Percentiles rank a stretch among this genome's conserved stretches.
Conservation (phyloP, 2,113 vertebrate species). For the Strix aluco region DNA sequence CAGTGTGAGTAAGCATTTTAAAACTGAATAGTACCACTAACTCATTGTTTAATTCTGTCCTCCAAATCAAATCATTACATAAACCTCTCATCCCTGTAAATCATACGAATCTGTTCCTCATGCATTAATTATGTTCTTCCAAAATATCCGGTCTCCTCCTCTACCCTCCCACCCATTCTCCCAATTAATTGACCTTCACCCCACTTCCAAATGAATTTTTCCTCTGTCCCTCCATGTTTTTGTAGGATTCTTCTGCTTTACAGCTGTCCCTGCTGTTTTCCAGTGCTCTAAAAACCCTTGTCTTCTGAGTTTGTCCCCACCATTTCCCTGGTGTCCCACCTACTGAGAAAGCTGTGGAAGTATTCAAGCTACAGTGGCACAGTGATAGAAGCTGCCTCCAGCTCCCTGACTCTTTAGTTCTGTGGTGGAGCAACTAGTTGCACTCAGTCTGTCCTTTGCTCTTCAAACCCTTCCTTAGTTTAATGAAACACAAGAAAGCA, state of each 20-base stretch:
- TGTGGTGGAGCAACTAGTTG: not conserved
- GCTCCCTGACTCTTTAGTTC: not conserved
- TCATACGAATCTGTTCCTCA: not conserved
- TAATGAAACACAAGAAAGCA: fast-evolving
- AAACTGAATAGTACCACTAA: not conserved
- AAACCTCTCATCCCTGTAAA: not conserved
- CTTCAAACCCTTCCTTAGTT: not conserved
- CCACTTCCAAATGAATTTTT: not conserved
- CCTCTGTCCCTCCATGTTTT: not conserved
- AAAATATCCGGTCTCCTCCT: not conserved
- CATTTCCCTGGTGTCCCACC: not conserved
- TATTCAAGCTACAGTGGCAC: not conserved
- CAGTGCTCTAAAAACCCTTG: fast-evolving
- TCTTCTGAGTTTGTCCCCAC: not conserved
- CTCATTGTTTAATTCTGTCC: not conserved
- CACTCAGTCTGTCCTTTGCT: not conserved
- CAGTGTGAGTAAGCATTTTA: not conserved
- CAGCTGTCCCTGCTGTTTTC: not conserved
- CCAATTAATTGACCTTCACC: not conserved
- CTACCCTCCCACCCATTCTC: not conserved
- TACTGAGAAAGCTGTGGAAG: not conserved
- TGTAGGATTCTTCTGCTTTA: not conserved
- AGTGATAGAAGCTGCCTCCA: not conserved
- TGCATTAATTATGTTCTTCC: not conserved
- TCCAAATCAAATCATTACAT: not conserved